These are phyloP conservation scores for Brachionus calyciflorus DNA, from an alignment of 1,140 invertebrate species.

Conservation along the genomic window DNA sequence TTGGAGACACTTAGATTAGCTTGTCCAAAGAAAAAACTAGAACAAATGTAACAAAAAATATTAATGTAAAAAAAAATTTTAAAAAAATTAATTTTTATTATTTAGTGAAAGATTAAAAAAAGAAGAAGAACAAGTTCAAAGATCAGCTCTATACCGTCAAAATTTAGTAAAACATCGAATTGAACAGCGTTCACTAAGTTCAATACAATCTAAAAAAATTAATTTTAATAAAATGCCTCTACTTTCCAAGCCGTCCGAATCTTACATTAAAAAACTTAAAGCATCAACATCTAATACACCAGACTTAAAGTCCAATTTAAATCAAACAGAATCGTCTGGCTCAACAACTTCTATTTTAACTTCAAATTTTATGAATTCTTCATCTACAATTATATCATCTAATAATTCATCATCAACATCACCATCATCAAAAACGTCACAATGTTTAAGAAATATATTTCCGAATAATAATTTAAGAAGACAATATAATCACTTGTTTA, in stretches of 20 bases:
- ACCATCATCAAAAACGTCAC: background rate
- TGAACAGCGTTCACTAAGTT: background rate
- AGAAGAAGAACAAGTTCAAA: constrained; percentile 32
- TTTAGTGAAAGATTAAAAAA: constrained; percentile 33
- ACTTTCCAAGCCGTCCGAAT: constrained; percentile 13
- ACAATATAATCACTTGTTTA: constrained; percentile 17
- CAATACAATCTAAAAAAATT: background rate
- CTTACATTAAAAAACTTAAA: background rate
- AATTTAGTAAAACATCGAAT: constrained; percentile 36
- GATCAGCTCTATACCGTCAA: background rate
- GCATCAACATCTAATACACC: too few species aligned
- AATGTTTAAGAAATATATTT: constrained; percentile 11
- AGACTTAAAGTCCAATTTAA: background rate
- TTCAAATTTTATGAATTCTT: background rate
- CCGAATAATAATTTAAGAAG: constrained; percentile 2
- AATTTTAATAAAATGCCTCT: constrained; percentile 33
- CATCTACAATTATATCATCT: background rate
- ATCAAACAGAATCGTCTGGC: background rate
- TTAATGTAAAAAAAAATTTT: background rate
- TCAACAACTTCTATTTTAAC: background rate
- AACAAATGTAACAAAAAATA: background rate
- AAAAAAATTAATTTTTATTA: background rate
- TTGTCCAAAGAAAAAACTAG: constrained; percentile 31
- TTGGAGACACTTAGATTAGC: constrained; percentile 44
- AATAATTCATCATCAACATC: background rate